Evolutionary conservation across 2,888 invertebrate species (phyloP).

Genomic region (Dolomedes plantarius): DNA sequence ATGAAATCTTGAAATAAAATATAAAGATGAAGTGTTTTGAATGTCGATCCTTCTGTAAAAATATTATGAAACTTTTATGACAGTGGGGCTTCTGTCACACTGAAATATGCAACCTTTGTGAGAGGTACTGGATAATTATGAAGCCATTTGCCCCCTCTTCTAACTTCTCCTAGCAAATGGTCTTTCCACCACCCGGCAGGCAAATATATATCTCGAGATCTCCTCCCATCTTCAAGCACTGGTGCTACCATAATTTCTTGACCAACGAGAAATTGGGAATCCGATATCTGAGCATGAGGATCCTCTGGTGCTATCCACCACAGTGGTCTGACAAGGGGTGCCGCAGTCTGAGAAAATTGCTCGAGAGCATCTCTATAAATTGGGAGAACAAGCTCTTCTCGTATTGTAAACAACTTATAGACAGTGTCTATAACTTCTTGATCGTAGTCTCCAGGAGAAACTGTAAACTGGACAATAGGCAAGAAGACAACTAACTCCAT

Average conservation of each 20-base stretch:
- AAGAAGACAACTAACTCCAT: slow-evolving; percentile 91
- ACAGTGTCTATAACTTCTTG: slow-evolving; percentile 78
- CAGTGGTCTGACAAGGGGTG: slow-evolving; percentile 89
- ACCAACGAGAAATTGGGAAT: slow-evolving; percentile 92
- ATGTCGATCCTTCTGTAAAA: too few relatives aligned
- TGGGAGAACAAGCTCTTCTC: slow-evolving; percentile 82
- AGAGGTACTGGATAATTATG: slow-evolving; percentile 82
- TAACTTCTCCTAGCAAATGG: slow-evolving; percentile 85
- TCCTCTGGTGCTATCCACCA: slow-evolving; percentile 93
- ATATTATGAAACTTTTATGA: too few relatives aligned
- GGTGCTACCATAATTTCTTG: slow-evolving; percentile 93
- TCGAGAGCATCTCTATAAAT: slow-evolving; percentile 85
- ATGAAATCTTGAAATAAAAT: too few relatives aligned
- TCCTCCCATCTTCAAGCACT: slow-evolving; percentile 83
- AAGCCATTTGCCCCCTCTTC: slow-evolving; percentile 93
- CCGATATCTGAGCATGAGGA: slow-evolving; percentile 84
- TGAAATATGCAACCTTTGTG: slow-evolving; percentile 74
- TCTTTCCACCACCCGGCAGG: slow-evolving; percentile 95
- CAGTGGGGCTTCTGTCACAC: slow-evolving; percentile 62
- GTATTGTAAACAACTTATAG: slow-evolving; percentile 80
- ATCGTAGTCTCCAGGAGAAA: slow-evolving; percentile 92
- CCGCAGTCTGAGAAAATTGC: slow-evolving; percentile 84
- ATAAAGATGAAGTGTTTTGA: too few relatives aligned
- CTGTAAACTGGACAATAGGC: slow-evolving; percentile 93
- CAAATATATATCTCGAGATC: slow-evolving; percentile 86